Conservation (phyloP, 2,888 invertebrate species). For the Campoletis raptor region DNA sequence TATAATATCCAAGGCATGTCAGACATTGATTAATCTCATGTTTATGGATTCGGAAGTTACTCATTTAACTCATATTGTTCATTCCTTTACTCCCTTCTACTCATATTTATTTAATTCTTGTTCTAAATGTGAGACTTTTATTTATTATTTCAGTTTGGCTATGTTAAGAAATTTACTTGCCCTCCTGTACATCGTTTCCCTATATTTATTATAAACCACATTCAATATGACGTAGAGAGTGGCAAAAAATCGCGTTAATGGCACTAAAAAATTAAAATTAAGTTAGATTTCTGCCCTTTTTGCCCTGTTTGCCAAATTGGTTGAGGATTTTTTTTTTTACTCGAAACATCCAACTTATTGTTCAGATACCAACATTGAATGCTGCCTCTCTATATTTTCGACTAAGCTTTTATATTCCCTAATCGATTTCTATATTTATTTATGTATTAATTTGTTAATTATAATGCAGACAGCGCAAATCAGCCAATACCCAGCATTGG, state of each 20-base stretch:
- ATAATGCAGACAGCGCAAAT: slow-evolving; percentile 73
- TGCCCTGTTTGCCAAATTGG: not conserved
- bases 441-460: not conserved
- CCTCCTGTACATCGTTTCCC: no score
- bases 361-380: not conserved
- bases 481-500: slow-evolving; percentile 75
- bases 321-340: not conserved
- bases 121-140: not conserved
- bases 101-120: not conserved
- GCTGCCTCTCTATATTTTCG: not conserved
- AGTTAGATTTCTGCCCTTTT: not conserved
- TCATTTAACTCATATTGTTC: no score
- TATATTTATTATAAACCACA: no score
- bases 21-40: no score
- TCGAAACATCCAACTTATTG: not conserved
- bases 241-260: no score
- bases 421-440: not conserved
- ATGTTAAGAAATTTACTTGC: not conserved
- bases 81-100: no score
- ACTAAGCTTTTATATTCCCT: not conserved
- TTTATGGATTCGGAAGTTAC: no score
- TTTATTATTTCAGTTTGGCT: not conserved
- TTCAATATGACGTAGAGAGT: no score
- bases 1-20: no score
- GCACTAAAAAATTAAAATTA: no score